Conservation (phyloP, 2,113 vertebrate genomes). For the Ciconia stormi region DNA sequence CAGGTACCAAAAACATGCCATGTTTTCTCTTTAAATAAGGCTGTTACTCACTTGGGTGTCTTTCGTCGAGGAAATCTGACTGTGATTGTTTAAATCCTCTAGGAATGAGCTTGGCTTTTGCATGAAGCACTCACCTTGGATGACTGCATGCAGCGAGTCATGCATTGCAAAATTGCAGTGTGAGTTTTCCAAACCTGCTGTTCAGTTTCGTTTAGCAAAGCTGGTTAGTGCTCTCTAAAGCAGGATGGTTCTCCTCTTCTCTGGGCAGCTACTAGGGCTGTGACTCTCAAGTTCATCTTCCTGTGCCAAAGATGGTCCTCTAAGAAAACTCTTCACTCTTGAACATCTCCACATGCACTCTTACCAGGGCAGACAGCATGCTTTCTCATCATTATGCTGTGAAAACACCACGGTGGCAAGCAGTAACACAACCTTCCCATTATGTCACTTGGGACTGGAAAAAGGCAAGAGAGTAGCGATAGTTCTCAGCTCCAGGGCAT, state of each 20-base stretch:
- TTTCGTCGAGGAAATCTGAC: constrained; percentile 8
- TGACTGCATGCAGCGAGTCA: constrained; percentile 14
- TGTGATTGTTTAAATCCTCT: constrained; percentile 30
- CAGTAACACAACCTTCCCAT: not conserved
- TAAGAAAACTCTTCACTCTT: not conserved
- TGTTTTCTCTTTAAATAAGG: not conserved
- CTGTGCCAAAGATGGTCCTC: not conserved
- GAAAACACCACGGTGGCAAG: not conserved
- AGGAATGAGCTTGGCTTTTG: constrained; percentile 31
- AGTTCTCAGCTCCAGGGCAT: not conserved
- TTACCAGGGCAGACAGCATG: not conserved
- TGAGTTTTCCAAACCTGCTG: not conserved
- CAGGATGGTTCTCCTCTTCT: not conserved
- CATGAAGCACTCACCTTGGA: constrained; percentile 24
- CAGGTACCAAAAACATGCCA: not conserved
- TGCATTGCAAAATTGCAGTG: not conserved
- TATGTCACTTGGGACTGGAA: not conserved
- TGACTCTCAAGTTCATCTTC: not conserved
- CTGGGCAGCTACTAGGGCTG: not conserved
- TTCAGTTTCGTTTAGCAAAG: not conserved
- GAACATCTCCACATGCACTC: not conserved
- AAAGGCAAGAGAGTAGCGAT: not conserved
- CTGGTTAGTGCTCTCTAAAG: not conserved
- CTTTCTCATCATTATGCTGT: not conserved
- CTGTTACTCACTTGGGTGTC: not conserved